phyloP scores from a whole-genome alignment of 2,888 invertebrate genomes.

The Polyommatus iphigenia region DNA sequence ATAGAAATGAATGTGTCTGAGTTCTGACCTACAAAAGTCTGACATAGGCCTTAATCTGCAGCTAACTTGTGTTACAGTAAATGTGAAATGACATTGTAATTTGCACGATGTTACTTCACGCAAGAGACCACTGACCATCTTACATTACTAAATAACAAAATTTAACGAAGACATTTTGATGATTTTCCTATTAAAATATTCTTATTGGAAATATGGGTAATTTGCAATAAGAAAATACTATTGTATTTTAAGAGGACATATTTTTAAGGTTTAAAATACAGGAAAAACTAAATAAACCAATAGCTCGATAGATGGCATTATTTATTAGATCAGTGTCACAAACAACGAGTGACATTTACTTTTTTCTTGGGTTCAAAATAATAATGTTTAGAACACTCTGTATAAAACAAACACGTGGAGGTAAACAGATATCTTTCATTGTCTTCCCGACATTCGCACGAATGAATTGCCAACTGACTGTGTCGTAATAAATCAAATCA shows the following conservation, averaged over 20 bases:
- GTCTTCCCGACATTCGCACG: constrained; percentile 28
- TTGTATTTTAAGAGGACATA: no score
- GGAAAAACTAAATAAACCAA: no score
- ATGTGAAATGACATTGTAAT: constrained; percentile 4
- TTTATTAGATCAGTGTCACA: no score
- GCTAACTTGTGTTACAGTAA: neutral
- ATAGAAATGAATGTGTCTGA: neutral
- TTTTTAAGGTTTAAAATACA: no score
- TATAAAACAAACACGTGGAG: constrained; percentile 9
- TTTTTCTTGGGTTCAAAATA: no score
- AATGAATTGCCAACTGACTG: constrained; percentile 1
- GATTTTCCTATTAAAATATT: no score
- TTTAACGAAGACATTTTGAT: no score
- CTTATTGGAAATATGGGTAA: no score
- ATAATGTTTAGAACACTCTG: constrained; percentile 7
- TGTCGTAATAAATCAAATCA: constrained; percentile 17
- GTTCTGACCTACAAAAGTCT: neutral
- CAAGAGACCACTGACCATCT: neutral
- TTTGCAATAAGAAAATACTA: no score
- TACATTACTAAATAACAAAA: no score
- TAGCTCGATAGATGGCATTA: no score
- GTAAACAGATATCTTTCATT: constrained; percentile 32
- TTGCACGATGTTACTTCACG: neutral
- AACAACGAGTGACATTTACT: no score
- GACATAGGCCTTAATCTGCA: neutral